Evolutionary conservation across 2,113 vertebrate genomes (phyloP).

Genomic region (Morone saxatilis): DNA sequence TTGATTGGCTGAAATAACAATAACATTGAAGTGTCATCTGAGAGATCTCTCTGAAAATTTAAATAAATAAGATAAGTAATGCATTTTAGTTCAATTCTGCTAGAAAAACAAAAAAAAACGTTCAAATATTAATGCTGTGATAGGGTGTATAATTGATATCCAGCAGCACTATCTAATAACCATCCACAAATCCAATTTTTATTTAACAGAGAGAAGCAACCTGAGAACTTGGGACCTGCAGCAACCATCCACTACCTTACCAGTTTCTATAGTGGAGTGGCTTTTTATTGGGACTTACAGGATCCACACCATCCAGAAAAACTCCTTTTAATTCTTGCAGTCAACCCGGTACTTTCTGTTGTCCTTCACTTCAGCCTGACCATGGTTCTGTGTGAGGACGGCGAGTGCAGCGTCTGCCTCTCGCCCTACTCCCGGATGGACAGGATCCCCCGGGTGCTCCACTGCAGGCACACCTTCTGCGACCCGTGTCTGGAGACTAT

Average conservation of each 20-base stretch:
- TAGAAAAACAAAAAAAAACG: no score
- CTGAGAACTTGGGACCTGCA: not conserved
- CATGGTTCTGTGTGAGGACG: constrained; percentile 82
- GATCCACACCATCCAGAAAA: not conserved
- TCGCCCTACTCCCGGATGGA: constrained; percentile 75
- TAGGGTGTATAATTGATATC: not conserved
- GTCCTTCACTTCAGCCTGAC: not conserved
- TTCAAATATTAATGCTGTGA: not conserved
- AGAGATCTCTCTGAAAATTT: not conserved
- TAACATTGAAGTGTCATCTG: not conserved
- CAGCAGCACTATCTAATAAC: not conserved
- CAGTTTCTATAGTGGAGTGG: not conserved
- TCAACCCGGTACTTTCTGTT: not conserved
- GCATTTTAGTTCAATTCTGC: not conserved
- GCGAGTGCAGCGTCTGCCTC: constrained; percentile 83
- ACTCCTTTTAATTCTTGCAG: not conserved
- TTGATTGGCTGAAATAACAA: not conserved
- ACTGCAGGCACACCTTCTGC: constrained; percentile 86
- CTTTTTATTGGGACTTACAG: not conserved
- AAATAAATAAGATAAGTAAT: not conserved
- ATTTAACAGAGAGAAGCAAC: constrained; percentile 26
- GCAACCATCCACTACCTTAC: not conserved
- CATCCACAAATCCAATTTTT: not conserved
- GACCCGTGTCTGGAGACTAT: constrained; percentile 79
- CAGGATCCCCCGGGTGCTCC: constrained; percentile 81